Evolutionary conservation across 2,113 vertebrate genomes (phyloP).

Genomic region (Lepus americanus): DNA sequence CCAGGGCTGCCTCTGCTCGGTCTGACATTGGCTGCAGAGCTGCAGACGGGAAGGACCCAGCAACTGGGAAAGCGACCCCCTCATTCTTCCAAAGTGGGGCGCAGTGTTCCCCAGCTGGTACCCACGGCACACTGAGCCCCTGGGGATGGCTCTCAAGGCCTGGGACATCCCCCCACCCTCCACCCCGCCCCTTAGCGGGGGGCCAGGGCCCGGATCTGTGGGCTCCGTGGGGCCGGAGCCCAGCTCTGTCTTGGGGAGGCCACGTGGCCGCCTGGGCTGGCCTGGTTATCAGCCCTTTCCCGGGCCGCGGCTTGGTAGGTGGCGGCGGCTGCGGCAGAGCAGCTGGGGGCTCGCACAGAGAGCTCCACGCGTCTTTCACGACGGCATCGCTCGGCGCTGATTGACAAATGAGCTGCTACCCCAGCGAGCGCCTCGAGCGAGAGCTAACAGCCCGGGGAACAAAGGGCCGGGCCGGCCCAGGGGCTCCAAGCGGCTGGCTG

Average conservation of each 20-base stretch:
- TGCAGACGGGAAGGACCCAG: no score
- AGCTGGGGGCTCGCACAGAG: slow-evolving; percentile 79
- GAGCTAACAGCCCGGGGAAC: slow-evolving; percentile 77
- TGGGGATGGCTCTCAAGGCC: not conserved
- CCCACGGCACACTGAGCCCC: rapidly evolving
- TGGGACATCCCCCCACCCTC: no score
- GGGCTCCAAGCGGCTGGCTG: not conserved
- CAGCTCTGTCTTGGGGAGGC: not conserved
- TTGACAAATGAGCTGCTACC: slow-evolving; percentile 87
- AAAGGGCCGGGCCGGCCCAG: slow-evolving; percentile 59
- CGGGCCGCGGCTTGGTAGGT: not conserved
- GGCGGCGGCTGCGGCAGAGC: slow-evolving; percentile 46
- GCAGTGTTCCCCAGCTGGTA: no score
- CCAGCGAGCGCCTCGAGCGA: slow-evolving; percentile 78
- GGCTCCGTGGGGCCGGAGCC: not conserved
- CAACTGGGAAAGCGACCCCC: rapidly evolving
- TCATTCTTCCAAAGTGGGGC: not conserved
- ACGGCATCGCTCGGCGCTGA: slow-evolving; percentile 80
- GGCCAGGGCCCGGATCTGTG: no score
- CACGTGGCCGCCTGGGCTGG: not conserved
- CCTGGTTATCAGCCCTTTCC: slow-evolving; percentile 69
- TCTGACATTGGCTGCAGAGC: not conserved
- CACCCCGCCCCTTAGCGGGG: no score
- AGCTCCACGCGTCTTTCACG: slow-evolving; percentile 75
- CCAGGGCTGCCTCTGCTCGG: not conserved